Conservation (phyloP, 2,113 vertebrate genomes). For the Saccopteryx leptura region DNA sequence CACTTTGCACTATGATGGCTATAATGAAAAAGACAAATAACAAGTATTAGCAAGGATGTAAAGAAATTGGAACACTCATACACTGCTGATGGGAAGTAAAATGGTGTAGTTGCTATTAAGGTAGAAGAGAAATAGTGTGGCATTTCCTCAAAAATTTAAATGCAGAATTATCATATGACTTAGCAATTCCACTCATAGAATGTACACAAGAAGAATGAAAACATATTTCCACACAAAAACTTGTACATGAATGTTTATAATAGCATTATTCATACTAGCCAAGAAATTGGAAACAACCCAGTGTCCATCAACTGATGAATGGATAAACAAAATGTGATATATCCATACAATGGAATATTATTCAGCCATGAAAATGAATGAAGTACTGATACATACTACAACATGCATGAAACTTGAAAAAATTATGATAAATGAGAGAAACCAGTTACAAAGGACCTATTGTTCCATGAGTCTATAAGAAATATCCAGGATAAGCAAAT, state of each 20-base stretch:
- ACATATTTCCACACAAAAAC: neutral
- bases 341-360: neutral
- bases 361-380: conserved; percentile 14
- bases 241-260: neutral
- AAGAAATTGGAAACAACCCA: conserved; percentile 23
- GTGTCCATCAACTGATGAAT: neutral
- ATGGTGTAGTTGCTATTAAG: neutral
- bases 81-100: conserved; percentile 6
- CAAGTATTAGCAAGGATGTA: neutral
- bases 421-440: conserved; percentile 15
- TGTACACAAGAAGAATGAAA: neutral
- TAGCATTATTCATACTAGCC: neutral
- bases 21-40: conserved; percentile 14
- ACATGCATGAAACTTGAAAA: conserved; percentile 20
- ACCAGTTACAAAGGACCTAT: neutral
- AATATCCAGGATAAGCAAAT: conserved; percentile 27
- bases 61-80: conserved; percentile 2
- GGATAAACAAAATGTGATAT: neutral
- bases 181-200: conserved; percentile 2
- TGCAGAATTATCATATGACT: neutral
- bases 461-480: conserved; percentile 29
- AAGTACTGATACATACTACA: neutral
- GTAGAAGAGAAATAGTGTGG: neutral
- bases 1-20: neutral
- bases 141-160: conserved; percentile 53